These are phyloP conservation scores for Zaprionus bogoriensis DNA, from an alignment of 2,888 invertebrate species.

Conservation along the genomic window DNA sequence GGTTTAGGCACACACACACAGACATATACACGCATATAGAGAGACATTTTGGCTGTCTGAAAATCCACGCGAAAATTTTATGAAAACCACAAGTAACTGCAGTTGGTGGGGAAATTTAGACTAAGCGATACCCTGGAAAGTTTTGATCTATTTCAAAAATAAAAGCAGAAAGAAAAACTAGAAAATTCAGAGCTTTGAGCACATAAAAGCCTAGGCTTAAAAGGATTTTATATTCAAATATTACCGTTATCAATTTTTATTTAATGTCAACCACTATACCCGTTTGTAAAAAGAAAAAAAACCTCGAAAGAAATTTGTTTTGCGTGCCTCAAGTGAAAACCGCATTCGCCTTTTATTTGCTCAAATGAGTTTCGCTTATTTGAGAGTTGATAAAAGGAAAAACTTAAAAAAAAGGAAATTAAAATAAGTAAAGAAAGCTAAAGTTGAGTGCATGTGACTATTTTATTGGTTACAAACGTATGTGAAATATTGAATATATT, in stretches of 20 bases:
- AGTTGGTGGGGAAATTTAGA: not conserved
- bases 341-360: slow-evolving; percentile 48
- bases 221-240: too few relatives aligned
- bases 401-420: not conserved
- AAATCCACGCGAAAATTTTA: slow-evolving; percentile 28
- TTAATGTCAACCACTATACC: too few relatives aligned
- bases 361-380: slow-evolving; percentile 59
- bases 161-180: too few relatives aligned
- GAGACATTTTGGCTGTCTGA: slow-evolving; percentile 22
- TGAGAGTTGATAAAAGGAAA: slow-evolving; percentile 31
- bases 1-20: slow-evolving; percentile 30
- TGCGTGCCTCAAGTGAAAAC: slow-evolving; percentile 25
- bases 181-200: too few relatives aligned
- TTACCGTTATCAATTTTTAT: too few relatives aligned
- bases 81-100: not conserved
- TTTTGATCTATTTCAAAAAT: too few relatives aligned
- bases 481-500: too few relatives aligned
- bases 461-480: too few relatives aligned
- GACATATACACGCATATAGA: slow-evolving; percentile 5
- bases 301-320: slow-evolving; percentile 5
- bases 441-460: too few relatives aligned
- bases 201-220: too few relatives aligned
- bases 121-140: not conserved
- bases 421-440: not conserved
- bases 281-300: not conserved